phyloP scores from a whole-genome alignment of 2,113 vertebrate species.

The Perccottus glenii region DNA sequence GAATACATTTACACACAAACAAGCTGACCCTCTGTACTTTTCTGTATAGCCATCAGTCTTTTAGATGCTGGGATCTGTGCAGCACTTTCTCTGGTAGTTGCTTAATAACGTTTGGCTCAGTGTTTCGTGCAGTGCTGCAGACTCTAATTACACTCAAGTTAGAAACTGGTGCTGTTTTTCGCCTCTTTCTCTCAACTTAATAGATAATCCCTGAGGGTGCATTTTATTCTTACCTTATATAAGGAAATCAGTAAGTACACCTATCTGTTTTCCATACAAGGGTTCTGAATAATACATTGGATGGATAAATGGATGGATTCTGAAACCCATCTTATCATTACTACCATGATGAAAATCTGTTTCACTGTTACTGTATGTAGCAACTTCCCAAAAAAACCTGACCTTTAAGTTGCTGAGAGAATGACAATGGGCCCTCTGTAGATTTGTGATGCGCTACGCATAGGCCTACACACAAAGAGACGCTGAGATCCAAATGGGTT shows the following conservation, averaged over 20 bases:
- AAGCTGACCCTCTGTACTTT: neutral
- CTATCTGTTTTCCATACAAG: neutral
- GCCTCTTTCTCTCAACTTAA: neutral
- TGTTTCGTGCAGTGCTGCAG: neutral
- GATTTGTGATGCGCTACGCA: too few relatives aligned
- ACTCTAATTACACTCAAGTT: slow-evolving; percentile 1
- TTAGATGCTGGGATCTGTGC: neutral
- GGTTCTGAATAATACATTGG: neutral
- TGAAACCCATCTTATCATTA: too few relatives aligned
- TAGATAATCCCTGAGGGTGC: neutral
- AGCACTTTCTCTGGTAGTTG: neutral
- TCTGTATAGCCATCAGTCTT: neutral
- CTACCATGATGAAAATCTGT: too few relatives aligned
- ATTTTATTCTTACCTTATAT: neutral
- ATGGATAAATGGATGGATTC: too few relatives aligned
- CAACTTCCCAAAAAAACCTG: too few relatives aligned
- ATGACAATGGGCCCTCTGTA: too few relatives aligned
- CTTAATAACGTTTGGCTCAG: neutral
- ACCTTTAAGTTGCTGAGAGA: too few relatives aligned
- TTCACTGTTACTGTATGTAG: too few relatives aligned
- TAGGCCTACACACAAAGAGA: too few relatives aligned
- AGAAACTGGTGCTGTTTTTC: neutral
- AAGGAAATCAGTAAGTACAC: slow-evolving; percentile 1
- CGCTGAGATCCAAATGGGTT: too few relatives aligned
- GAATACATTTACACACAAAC: neutral